Evolutionary conservation across 2,797 vertebrate genomes (phyloP).

Genomic region (Propithecus perrieri): DNA sequence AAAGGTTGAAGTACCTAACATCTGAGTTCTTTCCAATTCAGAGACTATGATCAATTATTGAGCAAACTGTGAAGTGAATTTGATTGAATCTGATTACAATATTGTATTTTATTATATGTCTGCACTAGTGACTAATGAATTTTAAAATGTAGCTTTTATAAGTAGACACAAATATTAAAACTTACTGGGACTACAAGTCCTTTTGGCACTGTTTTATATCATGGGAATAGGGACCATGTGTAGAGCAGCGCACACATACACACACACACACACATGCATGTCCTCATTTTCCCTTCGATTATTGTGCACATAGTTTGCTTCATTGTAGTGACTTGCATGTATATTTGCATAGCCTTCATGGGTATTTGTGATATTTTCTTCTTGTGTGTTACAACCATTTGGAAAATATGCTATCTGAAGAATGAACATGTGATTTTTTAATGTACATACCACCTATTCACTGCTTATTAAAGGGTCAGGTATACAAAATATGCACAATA

Average conservation of each 20-base stretch:
- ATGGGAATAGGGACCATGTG: neutral
- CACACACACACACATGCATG: no score
- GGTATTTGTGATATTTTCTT: constrained; percentile 28
- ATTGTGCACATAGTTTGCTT: neutral
- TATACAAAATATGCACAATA: neutral
- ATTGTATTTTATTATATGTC: neutral
- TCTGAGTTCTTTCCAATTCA: neutral
- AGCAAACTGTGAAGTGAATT: neutral
- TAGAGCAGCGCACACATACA: neutral
- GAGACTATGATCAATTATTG: neutral
- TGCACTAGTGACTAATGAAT: neutral
- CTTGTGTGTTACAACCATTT: neutral
- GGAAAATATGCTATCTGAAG: neutral
- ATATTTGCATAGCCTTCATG: neutral
- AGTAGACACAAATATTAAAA: neutral
- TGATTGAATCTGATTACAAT: neutral
- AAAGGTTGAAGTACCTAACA: neutral
- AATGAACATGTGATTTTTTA: neutral
- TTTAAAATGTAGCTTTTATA: constrained; percentile 11
- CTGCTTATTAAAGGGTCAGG: neutral
- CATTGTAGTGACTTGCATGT: neutral
- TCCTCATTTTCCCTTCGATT: neutral
- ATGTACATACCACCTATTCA: neutral
- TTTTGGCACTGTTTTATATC: neutral
- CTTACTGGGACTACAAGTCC: neutral